These are phyloP conservation scores for Anthonomus grandis DNA, from an alignment of 1,140 invertebrate genomes.

Conservation along the genomic window DNA sequence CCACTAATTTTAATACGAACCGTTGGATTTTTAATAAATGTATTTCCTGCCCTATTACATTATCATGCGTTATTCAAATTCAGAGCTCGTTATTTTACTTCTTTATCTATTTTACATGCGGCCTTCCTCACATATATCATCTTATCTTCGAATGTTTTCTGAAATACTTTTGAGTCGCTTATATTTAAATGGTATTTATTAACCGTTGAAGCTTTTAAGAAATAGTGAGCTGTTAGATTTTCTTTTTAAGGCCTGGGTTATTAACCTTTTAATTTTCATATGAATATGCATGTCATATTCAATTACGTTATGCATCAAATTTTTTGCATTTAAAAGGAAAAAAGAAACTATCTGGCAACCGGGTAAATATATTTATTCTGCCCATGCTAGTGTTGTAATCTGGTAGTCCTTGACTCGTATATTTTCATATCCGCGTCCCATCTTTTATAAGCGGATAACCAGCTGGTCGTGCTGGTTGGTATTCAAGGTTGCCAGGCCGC, in stretches of 20 bases:
- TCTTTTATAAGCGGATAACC: constrained; percentile 33
- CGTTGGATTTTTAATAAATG: constrained; percentile 15
- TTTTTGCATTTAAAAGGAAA: too few relatives aligned
- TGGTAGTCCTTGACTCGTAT: constrained; percentile 38
- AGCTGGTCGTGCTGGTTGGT: constrained; percentile 25
- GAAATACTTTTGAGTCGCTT: too few relatives aligned
- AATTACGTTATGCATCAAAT: too few relatives aligned
- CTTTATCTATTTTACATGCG: constrained; percentile 15
- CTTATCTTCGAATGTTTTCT: constrained; percentile 9
- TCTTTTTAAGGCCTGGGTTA: too few relatives aligned
- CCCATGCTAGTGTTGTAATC: constrained; percentile 24
- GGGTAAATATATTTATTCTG: constrained; percentile 7
- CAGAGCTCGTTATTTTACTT: constrained; percentile 17
- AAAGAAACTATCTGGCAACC: too few relatives aligned
- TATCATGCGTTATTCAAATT: constrained; percentile 16
- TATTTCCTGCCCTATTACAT: constrained; percentile 13
- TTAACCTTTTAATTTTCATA: too few relatives aligned
- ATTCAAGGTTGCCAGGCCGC: constrained; percentile 25
- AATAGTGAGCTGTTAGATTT: too few relatives aligned
- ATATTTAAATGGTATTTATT: too few relatives aligned
- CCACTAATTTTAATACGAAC: constrained; percentile 6
- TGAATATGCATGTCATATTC: too few relatives aligned
- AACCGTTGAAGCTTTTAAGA: too few relatives aligned
- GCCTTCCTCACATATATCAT: constrained; percentile 12
- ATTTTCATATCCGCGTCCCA: constrained; percentile 37